Evolutionary conservation across 2,797 vertebrate species (phyloP).

Genomic region (Poeciliopsis presidionis): DNA sequence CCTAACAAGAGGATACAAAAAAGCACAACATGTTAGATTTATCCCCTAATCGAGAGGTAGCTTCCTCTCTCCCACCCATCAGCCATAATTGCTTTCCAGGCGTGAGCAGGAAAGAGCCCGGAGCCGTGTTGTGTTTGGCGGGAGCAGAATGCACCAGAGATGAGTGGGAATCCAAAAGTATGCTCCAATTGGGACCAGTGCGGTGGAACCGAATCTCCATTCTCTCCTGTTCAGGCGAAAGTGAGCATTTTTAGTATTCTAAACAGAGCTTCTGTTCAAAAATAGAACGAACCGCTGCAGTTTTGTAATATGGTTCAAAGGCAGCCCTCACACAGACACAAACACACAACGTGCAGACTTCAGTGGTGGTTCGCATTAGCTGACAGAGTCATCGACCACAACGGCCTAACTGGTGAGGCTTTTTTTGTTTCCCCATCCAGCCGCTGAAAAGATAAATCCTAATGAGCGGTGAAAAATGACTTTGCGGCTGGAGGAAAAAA

Average conservation of each 20-base stretch:
- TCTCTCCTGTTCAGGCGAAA: slow-evolving; percentile 40
- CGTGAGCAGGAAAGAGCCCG: slow-evolving; percentile 56
- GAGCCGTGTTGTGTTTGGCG: slow-evolving; percentile 71
- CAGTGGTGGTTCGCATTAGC: slow-evolving; percentile 36
- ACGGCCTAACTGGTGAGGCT: slow-evolving; percentile 57
- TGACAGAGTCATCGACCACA: slow-evolving; percentile 41
- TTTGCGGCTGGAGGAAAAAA: slow-evolving; percentile 38
- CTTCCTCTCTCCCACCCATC: slow-evolving; percentile 41
- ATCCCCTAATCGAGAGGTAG: slow-evolving; percentile 61
- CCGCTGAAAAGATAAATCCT: slow-evolving; percentile 57
- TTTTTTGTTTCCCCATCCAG: slow-evolving; percentile 56
- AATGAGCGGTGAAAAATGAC: slow-evolving; percentile 68
- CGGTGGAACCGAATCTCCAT: slow-evolving; percentile 50
- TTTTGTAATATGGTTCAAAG: slow-evolving; percentile 5
- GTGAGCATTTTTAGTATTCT: slow-evolving; percentile 34
- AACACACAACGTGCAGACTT: slow-evolving; percentile 29
- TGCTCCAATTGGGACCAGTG: slow-evolving; percentile 52
- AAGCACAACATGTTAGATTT: slow-evolving; percentile 62
- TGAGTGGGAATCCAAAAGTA: slow-evolving; percentile 68
- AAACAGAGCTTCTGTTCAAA: slow-evolving; percentile 51
- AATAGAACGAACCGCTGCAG: slow-evolving; percentile 40
- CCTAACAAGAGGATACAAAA: slow-evolving; percentile 59
- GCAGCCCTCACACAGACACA: slow-evolving; percentile 11
- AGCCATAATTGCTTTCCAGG: slow-evolving; percentile 77
- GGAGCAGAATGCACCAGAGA: slow-evolving; percentile 60